phyloP scores from a whole-genome alignment of 2,888 invertebrate genomes.

The Drosophila antonietae region DNA sequence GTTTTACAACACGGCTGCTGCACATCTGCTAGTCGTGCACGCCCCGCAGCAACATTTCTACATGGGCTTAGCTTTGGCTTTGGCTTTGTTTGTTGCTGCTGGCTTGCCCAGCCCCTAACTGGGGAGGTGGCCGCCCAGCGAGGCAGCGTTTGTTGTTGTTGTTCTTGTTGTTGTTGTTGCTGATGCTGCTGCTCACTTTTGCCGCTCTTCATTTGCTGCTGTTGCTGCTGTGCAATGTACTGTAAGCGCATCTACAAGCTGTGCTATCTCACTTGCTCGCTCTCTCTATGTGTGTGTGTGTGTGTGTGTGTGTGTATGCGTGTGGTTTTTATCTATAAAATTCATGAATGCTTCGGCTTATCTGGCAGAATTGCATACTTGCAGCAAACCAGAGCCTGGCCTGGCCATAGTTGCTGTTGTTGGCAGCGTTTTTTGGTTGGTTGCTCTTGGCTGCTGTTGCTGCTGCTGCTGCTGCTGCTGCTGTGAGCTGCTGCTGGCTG shows the following conservation, averaged over 20 bases:
- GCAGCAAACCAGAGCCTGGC: conserved; percentile 64
- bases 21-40: conserved; percentile 7
- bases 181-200: conserved; percentile 62
- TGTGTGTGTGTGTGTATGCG: conserved; percentile 49
- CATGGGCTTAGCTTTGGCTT: conserved; percentile 4
- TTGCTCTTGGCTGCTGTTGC: conserved; percentile 31
- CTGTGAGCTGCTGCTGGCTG: conserved; percentile 35
- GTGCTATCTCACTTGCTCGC: conserved; percentile 45
- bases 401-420: conserved; percentile 37
- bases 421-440: conserved; percentile 52
- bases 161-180: conserved; percentile 28
- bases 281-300: conserved; percentile 19
- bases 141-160: conserved; percentile 28
- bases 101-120: conserved; percentile 16
- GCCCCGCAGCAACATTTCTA: not conserved
- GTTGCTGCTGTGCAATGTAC: conserved; percentile 77
- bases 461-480: conserved; percentile 14
- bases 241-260: conserved; percentile 72
- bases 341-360: conserved; percentile 83
- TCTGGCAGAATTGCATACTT: conserved; percentile 82
- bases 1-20: conserved; percentile 8
- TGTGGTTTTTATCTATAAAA: conserved; percentile 80
- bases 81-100: conserved; percentile 13
- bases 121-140: conserved; percentile 43
- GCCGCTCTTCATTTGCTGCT: conserved; percentile 48